A percentile compares a stretch with the other conserved stretches of the same genome.
phyloP scores from a whole-genome alignment of 1,140 invertebrate genomes.

The Maconellicoccus hirsutus region DNA sequence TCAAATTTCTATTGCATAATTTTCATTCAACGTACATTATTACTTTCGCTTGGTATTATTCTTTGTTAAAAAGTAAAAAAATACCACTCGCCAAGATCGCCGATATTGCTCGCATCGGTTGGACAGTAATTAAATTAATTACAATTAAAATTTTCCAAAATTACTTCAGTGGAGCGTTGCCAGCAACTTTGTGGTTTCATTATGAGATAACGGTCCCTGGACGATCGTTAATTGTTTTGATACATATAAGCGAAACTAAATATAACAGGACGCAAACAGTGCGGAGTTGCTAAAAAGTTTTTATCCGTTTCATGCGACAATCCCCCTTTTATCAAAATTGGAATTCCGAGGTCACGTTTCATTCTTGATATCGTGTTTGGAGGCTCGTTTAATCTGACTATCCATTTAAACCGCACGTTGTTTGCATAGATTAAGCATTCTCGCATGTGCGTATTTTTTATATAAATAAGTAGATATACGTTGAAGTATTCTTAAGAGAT shows the following conservation, averaged over 20 bases:
- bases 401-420: neutral
- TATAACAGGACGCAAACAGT: neutral
- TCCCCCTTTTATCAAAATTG: neutral
- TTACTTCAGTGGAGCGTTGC: neutral
- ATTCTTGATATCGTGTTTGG: neutral
- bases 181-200: neutral
- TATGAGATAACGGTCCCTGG: slow-evolving; percentile 16
- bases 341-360: slow-evolving; percentile 15
- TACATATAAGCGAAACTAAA: slow-evolving; percentile 6
- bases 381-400: neutral
- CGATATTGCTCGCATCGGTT: too few species aligned
- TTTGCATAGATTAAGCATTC: neutral
- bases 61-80: too few species aligned
- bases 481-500: too few species aligned
- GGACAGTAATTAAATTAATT: slow-evolving; percentile 11
- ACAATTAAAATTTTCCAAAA: slow-evolving; percentile 11
- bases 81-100: too few species aligned
- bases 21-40: too few species aligned
- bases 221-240: slow-evolving; percentile 20
- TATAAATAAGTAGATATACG: too few species aligned
- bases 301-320: slow-evolving; percentile 11
- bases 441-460: neutral
- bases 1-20: too few species aligned
- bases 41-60: too few species aligned
- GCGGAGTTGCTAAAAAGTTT: neutral